phyloP scores from a whole-genome alignment of 2,888 invertebrate genomes.

The Hoplodrina blanda region DNA sequence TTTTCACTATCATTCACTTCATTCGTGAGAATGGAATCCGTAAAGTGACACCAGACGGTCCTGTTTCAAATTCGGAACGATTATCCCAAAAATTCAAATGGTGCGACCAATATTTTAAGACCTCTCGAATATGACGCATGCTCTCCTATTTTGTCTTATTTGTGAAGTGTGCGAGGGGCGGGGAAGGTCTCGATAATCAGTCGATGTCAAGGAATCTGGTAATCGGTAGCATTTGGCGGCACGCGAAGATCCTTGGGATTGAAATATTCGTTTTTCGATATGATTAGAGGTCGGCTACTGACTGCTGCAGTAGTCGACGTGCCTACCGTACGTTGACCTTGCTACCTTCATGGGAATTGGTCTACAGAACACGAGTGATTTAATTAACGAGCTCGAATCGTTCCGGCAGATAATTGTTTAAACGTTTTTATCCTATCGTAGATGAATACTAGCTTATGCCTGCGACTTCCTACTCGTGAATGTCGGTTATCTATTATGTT shows the following conservation, averaged over 20 bases:
- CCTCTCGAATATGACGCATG: not conserved
- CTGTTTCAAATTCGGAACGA: constrained; percentile 58
- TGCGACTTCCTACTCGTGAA: too few relatives aligned
- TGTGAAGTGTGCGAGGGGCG: not conserved
- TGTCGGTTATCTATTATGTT: too few relatives aligned
- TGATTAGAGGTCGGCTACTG: constrained; percentile 57
- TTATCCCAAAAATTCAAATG: constrained; percentile 59
- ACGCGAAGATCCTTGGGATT: constrained; percentile 71
- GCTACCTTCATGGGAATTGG: constrained; percentile 40
- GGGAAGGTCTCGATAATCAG: constrained; percentile 42
- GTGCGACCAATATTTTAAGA: constrained; percentile 47
- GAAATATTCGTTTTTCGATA: constrained; percentile 53
- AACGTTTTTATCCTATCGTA: constrained; percentile 19
- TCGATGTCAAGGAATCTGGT: constrained; percentile 77
- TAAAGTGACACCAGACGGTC: constrained; percentile 71
- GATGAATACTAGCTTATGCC: not conserved
- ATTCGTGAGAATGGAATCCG: constrained; percentile 78
- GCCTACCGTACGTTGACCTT: constrained; percentile 59
- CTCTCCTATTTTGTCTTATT: not conserved
- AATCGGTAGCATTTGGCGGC: constrained; percentile 81
- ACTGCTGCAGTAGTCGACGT: constrained; percentile 57
- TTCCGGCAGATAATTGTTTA: constrained; percentile 33
- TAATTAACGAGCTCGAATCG: constrained; percentile 40
- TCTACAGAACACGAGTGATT: constrained; percentile 21
- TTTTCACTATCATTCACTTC: constrained; percentile 62